phyloP scores from a whole-genome alignment of 2,113 vertebrate genomes.

The Conger conger region DNA sequence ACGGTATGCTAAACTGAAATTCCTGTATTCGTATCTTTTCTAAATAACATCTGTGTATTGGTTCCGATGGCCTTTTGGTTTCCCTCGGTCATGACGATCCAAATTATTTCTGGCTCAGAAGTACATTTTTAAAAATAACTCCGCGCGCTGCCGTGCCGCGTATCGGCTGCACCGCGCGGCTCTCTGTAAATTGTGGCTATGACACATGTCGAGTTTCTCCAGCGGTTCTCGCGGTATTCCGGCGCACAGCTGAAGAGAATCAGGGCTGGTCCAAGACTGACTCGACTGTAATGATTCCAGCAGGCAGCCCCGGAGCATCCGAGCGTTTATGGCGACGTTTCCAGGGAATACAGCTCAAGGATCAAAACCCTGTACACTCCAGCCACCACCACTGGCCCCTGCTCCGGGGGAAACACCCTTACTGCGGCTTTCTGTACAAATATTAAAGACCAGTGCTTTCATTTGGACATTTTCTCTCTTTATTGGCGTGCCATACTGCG shows the following conservation, averaged over 20 bases:
- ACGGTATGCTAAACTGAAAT: background rate
- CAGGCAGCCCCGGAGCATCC: conserved; percentile 41
- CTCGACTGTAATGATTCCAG: conserved; percentile 48
- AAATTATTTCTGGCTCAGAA: conserved; percentile 43
- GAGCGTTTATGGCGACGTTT: conserved; percentile 53
- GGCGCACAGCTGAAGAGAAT: conserved; percentile 55
- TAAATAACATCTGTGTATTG: conserved; percentile 9
- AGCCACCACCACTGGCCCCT: conserved; percentile 63
- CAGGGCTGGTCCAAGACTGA: conserved; percentile 33
- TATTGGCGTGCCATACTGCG: conserved; percentile 64
- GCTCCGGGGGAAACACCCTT: conserved; percentile 72
- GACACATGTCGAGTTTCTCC: conserved; percentile 72
- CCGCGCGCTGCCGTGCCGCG: conserved; percentile 63
- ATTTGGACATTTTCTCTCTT: conserved; percentile 59
- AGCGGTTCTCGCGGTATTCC: conserved; percentile 51
- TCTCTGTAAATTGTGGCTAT: conserved; percentile 73
- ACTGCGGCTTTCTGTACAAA: conserved; percentile 74
- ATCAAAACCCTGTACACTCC: conserved; percentile 64
- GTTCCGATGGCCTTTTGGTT: background rate
- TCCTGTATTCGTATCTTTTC: background rate
- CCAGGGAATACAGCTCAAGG: conserved; percentile 58
- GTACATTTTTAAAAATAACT: conserved; percentile 72
- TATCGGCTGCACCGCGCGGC: conserved; percentile 72
- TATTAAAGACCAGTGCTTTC: conserved; percentile 77
- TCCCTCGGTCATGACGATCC: conserved; percentile 14